Evolutionary conservation across 2,797 vertebrate species (phyloP).

Genomic region (Microctenopoma steveboyesi): DNA sequence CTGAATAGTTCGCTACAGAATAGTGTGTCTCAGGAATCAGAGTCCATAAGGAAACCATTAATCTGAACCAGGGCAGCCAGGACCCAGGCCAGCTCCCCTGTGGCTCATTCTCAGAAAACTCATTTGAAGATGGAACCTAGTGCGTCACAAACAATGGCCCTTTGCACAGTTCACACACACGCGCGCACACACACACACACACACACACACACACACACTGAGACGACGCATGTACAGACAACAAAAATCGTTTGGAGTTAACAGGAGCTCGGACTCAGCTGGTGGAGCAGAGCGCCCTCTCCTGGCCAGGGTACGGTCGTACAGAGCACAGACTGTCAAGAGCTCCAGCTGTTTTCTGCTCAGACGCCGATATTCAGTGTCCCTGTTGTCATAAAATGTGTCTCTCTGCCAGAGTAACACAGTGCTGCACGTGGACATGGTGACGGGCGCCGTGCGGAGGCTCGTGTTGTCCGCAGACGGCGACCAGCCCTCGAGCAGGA

Average conservation of each 20-base stretch:
- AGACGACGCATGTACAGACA: constrained; percentile 6
- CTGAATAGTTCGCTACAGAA: constrained; percentile 70
- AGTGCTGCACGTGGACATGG: constrained; percentile 90
- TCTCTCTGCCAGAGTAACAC: constrained; percentile 86
- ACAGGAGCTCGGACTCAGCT: too few relatives aligned
- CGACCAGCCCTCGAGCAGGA: constrained; percentile 73
- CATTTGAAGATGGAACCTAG: constrained; percentile 66
- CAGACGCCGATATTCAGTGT: too few relatives aligned
- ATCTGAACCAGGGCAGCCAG: constrained; percentile 74
- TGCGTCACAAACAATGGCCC: constrained; percentile 60
- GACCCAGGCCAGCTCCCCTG: constrained; percentile 57
- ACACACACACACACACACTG: constrained; percentile 22
- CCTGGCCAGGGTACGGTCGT: constrained; percentile 12
- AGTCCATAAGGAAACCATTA: constrained; percentile 89
- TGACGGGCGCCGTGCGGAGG: constrained; percentile 83
- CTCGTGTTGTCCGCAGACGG: constrained; percentile 82
- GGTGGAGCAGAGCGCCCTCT: constrained; percentile 41
- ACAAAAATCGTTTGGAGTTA: background rate
- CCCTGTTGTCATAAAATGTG: background rate
- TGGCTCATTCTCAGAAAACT: constrained; percentile 69
- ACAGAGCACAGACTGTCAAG: too few relatives aligned
- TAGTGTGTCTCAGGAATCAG: constrained; percentile 77
- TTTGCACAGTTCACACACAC: constrained; percentile 40
- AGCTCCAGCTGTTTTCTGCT: too few relatives aligned
- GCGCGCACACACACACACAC: constrained; percentile 18